phyloP scores from a whole-genome alignment of 2,888 invertebrate genomes.

The Ochropacha duplaris region DNA sequence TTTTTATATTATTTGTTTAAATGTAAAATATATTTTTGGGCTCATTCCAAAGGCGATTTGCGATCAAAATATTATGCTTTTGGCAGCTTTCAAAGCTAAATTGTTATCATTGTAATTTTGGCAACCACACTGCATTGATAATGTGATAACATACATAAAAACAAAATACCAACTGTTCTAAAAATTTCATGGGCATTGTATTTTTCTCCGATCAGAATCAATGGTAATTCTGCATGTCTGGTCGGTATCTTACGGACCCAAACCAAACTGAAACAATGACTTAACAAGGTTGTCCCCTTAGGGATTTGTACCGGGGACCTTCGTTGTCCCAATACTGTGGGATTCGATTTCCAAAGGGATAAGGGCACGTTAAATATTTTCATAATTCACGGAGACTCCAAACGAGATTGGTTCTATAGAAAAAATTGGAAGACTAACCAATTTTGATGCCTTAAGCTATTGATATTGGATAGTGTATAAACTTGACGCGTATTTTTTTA shows the following conservation, averaged over 20 bases:
- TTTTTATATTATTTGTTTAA: neutral
- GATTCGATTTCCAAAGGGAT: conserved; percentile 34
- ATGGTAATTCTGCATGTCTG: neutral
- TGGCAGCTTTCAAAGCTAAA: neutral
- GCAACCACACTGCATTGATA: neutral
- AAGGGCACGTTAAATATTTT: conserved; percentile 30
- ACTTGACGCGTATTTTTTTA: neutral
- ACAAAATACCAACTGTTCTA: neutral
- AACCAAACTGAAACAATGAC: conserved; percentile 24
- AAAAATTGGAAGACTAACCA: neutral
- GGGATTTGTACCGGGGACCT: conserved; percentile 4
- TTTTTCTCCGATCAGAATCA: neutral
- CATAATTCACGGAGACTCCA: conserved; percentile 19
- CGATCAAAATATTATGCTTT: neutral
- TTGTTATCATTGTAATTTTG: neutral
- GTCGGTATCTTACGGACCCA: conserved; percentile 6
- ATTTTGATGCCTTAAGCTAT: conserved; percentile 2
- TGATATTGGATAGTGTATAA: conserved; percentile 1
- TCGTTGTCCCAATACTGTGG: conserved; percentile 9
- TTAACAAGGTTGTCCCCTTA: conserved; percentile 20
- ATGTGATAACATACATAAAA: neutral
- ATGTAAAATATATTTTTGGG: neutral
- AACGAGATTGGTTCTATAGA: conserved; percentile 1
- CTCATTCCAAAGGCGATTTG: neutral
- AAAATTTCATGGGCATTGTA: neutral